Evolutionary conservation across 2,113 vertebrate genomes (phyloP).

Genomic region (Puntigrus tetrazona): DNA sequence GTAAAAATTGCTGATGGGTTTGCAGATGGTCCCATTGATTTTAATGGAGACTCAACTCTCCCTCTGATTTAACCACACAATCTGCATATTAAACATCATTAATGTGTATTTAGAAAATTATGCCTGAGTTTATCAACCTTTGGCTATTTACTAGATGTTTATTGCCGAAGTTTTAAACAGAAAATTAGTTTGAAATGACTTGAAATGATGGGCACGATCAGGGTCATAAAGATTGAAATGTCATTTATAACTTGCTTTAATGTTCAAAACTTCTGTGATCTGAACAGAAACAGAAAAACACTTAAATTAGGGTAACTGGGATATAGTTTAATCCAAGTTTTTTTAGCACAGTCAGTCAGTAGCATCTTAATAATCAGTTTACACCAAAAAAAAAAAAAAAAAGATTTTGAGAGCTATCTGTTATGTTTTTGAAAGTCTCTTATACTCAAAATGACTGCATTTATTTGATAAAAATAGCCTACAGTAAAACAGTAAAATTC

Average conservation of each 20-base stretch:
- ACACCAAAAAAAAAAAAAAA: too few relatives aligned
- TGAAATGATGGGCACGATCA: not conserved
- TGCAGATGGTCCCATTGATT: conserved; percentile 40
- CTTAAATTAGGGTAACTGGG: not conserved
- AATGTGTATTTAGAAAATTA: conserved; percentile 42
- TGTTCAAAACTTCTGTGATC: not conserved
- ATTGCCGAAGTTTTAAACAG: conserved; percentile 6
- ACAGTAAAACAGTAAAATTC: too few relatives aligned
- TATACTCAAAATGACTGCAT: too few relatives aligned
- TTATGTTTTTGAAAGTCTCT: too few relatives aligned
- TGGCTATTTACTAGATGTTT: conserved; percentile 18
- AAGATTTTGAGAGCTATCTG: not conserved
- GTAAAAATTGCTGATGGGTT: conserved; percentile 39
- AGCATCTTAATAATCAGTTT: not conserved
- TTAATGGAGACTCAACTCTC: conserved; percentile 32
- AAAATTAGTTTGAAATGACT: conserved; percentile 1
- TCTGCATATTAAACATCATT: conserved; percentile 32
- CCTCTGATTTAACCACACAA: conserved; percentile 25
- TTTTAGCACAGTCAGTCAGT: not conserved
- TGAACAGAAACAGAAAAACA: not conserved
- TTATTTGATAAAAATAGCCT: not conserved
- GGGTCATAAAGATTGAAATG: not conserved
- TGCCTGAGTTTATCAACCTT: conserved; percentile 27
- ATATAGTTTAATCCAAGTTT: not conserved
- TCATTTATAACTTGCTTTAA: not conserved